Evolutionary conservation across 2,797 vertebrate species (phyloP).

Genomic region (Melanotaenia boesemani): DNA sequence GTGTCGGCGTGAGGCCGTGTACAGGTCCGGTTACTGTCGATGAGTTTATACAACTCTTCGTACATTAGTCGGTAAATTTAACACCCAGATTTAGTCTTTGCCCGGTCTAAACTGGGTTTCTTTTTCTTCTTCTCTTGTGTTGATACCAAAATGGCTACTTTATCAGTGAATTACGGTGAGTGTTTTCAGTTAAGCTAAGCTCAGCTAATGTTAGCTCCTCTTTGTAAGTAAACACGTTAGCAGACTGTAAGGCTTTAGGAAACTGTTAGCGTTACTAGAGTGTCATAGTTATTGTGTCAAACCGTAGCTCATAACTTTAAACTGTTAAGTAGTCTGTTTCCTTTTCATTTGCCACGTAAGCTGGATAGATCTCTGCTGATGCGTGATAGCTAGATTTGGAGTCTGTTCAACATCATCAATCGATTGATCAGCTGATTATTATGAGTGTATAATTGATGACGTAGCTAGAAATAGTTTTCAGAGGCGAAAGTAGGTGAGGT

Average conservation of each 20-base stretch:
- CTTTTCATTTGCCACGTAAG: not conserved
- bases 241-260: not conserved
- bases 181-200: slow-evolving; percentile 7
- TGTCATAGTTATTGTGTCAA: not conserved
- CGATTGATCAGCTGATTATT: not conserved
- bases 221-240: not conserved
- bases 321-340: not conserved
- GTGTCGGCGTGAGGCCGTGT: not conserved
- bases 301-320: not conserved
- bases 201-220: slow-evolving; percentile 26
- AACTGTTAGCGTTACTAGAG: slow-evolving; percentile 18
- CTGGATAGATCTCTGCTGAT: slow-evolving; percentile 6
- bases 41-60: not conserved
- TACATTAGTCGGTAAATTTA: not conserved
- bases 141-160: slow-evolving; percentile 12
- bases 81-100: too few relatives aligned
- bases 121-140: not conserved
- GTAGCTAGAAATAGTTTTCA: not conserved
- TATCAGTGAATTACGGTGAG: slow-evolving; percentile 39
- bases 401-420: not conserved
- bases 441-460: not conserved
- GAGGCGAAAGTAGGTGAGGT: not conserved
- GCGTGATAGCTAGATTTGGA: not conserved
- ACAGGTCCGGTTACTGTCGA: not conserved
- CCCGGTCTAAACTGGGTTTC: not conserved